Percentiles rank a stretch among this genome's conserved stretches.
Evolutionary conservation across 2,113 vertebrate species (phyloP).

Genomic region (Taxidea taxus): DNA sequence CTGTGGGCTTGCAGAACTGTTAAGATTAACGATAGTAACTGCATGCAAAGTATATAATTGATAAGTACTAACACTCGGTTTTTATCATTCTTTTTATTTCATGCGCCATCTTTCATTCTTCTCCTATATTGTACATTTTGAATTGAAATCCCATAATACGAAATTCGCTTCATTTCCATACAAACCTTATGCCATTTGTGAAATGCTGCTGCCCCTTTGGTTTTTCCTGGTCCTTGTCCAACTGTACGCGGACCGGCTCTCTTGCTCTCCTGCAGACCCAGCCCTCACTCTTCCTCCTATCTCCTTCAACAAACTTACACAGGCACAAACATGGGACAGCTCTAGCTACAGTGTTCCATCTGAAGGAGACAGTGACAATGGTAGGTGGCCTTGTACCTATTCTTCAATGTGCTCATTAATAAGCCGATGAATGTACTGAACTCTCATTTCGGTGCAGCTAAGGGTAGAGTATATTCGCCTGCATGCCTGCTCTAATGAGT

Average conservation of each 20-base stretch:
- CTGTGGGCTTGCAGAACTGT: conserved; percentile 54
- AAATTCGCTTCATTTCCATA: conserved; percentile 80
- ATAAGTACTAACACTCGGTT: conserved; percentile 88
- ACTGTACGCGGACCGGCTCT: conserved; percentile 77
- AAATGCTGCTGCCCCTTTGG: conserved; percentile 80
- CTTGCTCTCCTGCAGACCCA: conserved; percentile 86
- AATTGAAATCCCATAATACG: conserved; percentile 78
- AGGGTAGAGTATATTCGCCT: neutral
- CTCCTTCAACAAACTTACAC: conserved; percentile 93
- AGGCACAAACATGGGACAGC: conserved; percentile 91
- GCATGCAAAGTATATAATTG: conserved; percentile 81
- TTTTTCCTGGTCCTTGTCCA: conserved; percentile 74
- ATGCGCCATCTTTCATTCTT: conserved; percentile 80
- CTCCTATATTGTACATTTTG: conserved; percentile 77
- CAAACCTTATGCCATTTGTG: conserved; percentile 76
- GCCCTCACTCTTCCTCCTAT: conserved; percentile 91
- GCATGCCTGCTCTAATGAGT: neutral
- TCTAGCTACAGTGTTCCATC: conserved; percentile 89
- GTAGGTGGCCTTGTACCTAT: conserved; percentile 87
- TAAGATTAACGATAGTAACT: conserved; percentile 80
- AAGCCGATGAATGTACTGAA: conserved; percentile 34
- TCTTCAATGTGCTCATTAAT: conserved; percentile 69
- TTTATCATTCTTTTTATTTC: conserved; percentile 85
- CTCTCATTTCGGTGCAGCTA: neutral
- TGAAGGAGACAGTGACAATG: conserved; percentile 90